Base-by-base conservation (phyloP, 2,888 invertebrate species). In the Amblyjoppa fuscipennis region DNA sequence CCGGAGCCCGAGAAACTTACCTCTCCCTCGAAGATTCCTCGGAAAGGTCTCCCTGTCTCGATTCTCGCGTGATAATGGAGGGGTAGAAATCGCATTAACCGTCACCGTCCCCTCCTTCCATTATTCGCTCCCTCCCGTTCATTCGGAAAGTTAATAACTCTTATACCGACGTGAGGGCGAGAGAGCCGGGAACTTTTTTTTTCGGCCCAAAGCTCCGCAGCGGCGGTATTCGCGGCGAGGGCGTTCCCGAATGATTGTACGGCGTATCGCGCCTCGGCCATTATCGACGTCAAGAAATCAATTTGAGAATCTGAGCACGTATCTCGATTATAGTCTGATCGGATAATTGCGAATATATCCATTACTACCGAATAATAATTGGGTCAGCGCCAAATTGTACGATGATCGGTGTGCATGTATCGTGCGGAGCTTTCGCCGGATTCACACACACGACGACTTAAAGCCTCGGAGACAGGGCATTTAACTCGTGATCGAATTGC, bases 41-140 rank as follows among this genome's bases (percentile, higher is more conserved):
- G 66, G 61, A 56, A 73, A 13, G 34, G 13, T 49, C 45, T 49
- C 45, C 56, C 34, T 34, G n/a, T 11, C 13, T 1, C 20, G 34
- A 34, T 28, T 31, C 11, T 7, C 31, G 45, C 70, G 31, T n/a
- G 74, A 41, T 76, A 76, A 76, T 76, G 11, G 38, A 16, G 25
- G 53, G 34, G 38, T 20, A 25, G 66, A 66, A 76, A 76, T 68
- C 53, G 38, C 51, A 76, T 68, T 68, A 66, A 76, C 38, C 66
- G 66, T 76, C 76, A 28, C 53, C 66, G 7, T 25, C 31, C 41
- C 45, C 2, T 56, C 2, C 20, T 20, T 71, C 2, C 13, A n/a
- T 31, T 61, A 28, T 7, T 6, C 34, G 20, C 53, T 28, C 71
- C 38, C 71, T 34, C 34, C 16, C 51, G 53, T 16, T 20, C 34